Evolutionary conservation across 2,113 vertebrate species (phyloP).

Genomic region (Strigops habroptila): DNA sequence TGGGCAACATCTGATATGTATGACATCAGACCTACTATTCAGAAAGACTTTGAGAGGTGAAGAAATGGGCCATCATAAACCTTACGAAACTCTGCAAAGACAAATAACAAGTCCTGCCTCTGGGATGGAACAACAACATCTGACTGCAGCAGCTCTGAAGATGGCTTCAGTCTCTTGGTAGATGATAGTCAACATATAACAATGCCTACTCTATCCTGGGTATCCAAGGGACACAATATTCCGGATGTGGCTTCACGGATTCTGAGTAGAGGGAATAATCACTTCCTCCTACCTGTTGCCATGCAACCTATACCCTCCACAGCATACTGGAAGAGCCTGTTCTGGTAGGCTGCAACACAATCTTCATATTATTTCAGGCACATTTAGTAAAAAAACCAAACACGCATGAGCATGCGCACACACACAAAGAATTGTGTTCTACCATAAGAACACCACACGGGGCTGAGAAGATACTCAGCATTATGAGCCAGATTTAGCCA

Average conservation of each 20-base stretch:
- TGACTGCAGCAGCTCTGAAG: neutral
- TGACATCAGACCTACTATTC: neutral
- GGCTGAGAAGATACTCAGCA: neutral
- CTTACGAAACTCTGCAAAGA: neutral
- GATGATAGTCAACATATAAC: neutral
- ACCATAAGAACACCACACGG: accelerated
- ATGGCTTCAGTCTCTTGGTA: neutral
- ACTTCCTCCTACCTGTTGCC: neutral
- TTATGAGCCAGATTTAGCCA: neutral
- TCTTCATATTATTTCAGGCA: neutral
- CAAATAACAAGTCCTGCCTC: neutral
- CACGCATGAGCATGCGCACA: neutral
- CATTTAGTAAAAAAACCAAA: neutral
- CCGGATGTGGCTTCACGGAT: neutral
- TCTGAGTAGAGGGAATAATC: neutral
- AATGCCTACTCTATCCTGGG: neutral
- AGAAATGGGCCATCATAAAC: neutral
- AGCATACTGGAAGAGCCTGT: neutral
- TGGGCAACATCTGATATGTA: neutral
- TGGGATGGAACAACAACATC: neutral
- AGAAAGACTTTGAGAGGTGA: neutral
- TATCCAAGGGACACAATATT: neutral
- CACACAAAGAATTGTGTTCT: neutral
- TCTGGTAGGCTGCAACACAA: neutral
- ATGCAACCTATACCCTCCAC: neutral